These are phyloP conservation scores for Brienomyrus longianalis DNA, from an alignment of 2,113 vertebrate genomes.

Conservation along the genomic window DNA sequence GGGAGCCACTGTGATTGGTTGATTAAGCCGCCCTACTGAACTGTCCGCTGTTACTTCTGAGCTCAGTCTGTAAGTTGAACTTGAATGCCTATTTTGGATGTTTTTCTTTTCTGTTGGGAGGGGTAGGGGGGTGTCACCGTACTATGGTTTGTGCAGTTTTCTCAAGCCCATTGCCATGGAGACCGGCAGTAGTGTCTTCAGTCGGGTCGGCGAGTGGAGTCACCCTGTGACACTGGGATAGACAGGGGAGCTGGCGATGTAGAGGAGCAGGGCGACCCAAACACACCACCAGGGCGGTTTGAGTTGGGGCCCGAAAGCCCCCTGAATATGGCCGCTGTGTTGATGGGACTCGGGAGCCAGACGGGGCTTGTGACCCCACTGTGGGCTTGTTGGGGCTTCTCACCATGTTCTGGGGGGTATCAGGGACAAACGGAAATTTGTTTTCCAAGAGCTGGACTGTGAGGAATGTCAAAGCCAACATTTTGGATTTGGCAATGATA, in stretches of 20 bases:
- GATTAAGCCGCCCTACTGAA: background rate
- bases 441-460: background rate
- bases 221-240: background rate
- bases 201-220: background rate
- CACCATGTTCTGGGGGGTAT: background rate
- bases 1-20: no score
- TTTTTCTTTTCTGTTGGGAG: background rate
- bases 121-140: background rate
- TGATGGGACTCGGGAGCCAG: background rate
- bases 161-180: background rate
- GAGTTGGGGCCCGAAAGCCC: background rate
- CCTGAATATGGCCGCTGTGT: background rate
- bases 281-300: background rate
- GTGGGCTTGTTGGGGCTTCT: background rate
- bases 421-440: background rate
- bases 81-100: background rate
- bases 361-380: background rate
- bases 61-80: background rate
- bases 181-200: background rate
- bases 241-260: background rate
- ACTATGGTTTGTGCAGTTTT: background rate
- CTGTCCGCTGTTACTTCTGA: background rate
- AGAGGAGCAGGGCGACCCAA: background rate
- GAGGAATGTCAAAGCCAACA: background rate
- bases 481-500: background rate